Percentiles rank a stretch among this genome's conserved stretches.
These are phyloP conservation scores for Lasius platythorax DNA, from an alignment of 2,888 invertebrate species.

Conservation along the genomic window DNA sequence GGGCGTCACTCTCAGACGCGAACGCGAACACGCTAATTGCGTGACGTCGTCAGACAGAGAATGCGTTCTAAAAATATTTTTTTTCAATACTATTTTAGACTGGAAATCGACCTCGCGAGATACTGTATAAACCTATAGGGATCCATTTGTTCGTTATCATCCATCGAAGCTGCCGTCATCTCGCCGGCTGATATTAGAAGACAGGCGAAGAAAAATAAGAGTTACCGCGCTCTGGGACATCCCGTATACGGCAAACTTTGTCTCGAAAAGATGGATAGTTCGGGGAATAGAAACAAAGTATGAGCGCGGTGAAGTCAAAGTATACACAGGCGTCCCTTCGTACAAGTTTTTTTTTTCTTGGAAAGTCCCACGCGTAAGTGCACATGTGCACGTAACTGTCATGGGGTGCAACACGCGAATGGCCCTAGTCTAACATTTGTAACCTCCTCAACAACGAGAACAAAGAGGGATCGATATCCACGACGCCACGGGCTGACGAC, in stretches of 20 bases:
- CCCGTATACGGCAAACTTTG: conserved; percentile 9
- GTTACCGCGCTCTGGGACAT: background rate
- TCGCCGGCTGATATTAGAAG: background rate
- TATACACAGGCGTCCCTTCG: background rate
- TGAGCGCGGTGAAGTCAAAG: background rate
- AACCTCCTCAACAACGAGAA: conserved; percentile 53
- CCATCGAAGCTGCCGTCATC: background rate
- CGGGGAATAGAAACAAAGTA: background rate
- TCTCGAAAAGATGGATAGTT: conserved; percentile 15
- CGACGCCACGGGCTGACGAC: conserved; percentile 43
- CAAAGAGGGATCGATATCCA: conserved; percentile 66
- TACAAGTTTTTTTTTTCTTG: conserved; percentile 15
- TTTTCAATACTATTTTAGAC: background rate
- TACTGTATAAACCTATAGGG: background rate
- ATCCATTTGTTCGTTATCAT: background rate
- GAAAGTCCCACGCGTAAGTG: background rate
- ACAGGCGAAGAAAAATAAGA: background rate
- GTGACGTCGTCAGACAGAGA: conserved; percentile 61
- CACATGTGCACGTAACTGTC: conserved; percentile 9
- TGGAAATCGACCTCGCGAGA: background rate
- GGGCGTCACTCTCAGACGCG: conserved; percentile 63
- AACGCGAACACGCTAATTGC: conserved; percentile 61
- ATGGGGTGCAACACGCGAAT: conserved; percentile 35
- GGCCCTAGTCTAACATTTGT: conserved; percentile 49
- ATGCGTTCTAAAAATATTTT: background rate